Evolutionary conservation across 2,113 vertebrate species (phyloP).

Genomic region (Probosciger aterrimus): DNA sequence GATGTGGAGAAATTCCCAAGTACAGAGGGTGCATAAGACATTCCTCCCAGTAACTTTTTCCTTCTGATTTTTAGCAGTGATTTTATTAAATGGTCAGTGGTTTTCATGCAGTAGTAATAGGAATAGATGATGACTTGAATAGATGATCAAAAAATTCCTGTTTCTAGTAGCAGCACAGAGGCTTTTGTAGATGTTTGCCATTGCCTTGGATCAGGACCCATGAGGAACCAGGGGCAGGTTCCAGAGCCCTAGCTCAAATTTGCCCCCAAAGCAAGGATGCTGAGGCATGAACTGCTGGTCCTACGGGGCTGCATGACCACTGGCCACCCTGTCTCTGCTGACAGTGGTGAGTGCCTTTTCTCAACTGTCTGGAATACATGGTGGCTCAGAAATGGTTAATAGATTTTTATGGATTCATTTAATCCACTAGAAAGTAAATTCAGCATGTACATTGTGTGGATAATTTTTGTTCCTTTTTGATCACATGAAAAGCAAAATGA

Average conservation of each 20-base stretch:
- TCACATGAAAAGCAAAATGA: neutral
- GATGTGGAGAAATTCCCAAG: neutral
- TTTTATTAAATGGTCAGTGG: neutral
- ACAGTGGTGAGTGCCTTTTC: accelerated
- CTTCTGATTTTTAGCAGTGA: neutral
- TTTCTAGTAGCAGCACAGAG: neutral
- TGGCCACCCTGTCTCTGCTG: neutral
- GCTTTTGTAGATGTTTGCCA: neutral
- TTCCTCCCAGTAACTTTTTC: neutral
- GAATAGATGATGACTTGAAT: neutral
- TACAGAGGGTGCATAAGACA: neutral
- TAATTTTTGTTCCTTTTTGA: neutral
- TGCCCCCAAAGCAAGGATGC: neutral
- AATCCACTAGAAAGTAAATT: neutral
- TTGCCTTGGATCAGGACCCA: neutral
- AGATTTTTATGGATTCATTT: neutral
- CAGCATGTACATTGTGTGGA: neutral
- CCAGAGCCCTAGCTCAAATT: neutral
- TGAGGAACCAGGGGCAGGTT: neutral
- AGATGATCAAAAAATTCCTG: neutral
- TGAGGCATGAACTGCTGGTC: neutral
- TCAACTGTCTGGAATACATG: neutral
- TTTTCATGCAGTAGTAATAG: neutral
- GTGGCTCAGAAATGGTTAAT: neutral
- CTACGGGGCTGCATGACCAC: neutral